Evolutionary conservation across 92 coral and sea anemone species (phyloP).

Genomic region (Desmophyllum pertusum): DNA sequence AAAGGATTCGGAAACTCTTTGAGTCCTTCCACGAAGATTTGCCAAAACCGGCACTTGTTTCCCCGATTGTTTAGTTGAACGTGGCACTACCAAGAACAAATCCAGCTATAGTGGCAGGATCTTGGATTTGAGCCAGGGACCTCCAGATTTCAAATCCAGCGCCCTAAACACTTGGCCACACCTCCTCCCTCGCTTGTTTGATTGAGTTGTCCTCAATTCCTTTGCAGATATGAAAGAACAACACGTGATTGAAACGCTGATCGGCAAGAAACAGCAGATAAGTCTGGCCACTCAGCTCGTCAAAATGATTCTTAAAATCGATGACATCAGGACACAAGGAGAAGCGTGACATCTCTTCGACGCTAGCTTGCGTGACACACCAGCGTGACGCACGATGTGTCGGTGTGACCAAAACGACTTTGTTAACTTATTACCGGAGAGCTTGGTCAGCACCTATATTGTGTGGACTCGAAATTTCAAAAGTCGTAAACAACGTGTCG

Average conservation of each 20-base stretch:
- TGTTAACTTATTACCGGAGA: background rate
- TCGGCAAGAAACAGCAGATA: conserved; percentile 98
- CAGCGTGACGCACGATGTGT: background rate
- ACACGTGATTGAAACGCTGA: conserved; percentile 95
- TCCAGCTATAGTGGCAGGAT: too few relatives aligned
- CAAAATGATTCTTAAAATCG: conserved; percentile 97
- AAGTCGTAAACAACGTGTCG: background rate
- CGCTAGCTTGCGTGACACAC: conserved; percentile 1
- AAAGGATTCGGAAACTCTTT: too few relatives aligned
- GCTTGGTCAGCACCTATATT: background rate
- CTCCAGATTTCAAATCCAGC: too few relatives aligned
- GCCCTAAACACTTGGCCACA: too few relatives aligned
- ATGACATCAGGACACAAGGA: conserved; percentile 91
- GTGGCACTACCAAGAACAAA: too few relatives aligned
- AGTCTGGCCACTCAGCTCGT: conserved; percentile 97
- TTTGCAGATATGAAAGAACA: conserved; percentile 92
- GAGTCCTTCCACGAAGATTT: too few relatives aligned
- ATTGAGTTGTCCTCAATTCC: background rate
- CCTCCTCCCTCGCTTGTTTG: too few relatives aligned
- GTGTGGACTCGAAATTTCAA: background rate
- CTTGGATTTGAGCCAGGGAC: too few relatives aligned
- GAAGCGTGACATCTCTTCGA: conserved; percentile 21
- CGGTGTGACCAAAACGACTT: background rate
- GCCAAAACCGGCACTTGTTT: too few relatives aligned
- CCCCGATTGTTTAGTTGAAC: too few relatives aligned